These are phyloP conservation scores for Pterocles orientalis DNA, from an alignment of 2,113 vertebrate species.

Conservation along the genomic window DNA sequence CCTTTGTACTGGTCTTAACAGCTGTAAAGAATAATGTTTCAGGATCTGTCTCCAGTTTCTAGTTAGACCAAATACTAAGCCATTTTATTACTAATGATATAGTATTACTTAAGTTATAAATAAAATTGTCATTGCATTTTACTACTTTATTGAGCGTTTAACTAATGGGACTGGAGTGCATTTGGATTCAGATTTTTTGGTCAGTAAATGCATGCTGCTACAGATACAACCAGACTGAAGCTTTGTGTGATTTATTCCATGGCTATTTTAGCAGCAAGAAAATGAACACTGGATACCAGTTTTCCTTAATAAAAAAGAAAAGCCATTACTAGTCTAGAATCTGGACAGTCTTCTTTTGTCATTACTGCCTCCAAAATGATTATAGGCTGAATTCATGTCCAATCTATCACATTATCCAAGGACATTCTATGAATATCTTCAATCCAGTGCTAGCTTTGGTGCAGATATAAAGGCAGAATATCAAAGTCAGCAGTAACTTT, in stretches of 20 bases:
- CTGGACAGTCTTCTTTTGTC: constrained; percentile 47
- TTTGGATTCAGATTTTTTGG: not conserved
- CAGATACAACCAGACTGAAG: not conserved
- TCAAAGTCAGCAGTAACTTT: constrained; percentile 69
- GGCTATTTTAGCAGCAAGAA: not conserved
- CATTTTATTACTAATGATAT: not conserved
- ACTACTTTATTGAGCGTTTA: not conserved
- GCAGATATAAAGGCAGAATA: constrained; percentile 54
- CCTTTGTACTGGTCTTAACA: not conserved
- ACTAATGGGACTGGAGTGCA: not conserved
- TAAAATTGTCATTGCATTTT: not conserved
- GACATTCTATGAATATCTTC: constrained; percentile 65
- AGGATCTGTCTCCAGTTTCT: not conserved
- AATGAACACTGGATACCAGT: constrained; percentile 1
- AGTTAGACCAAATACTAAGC: not conserved
- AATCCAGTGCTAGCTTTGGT: constrained; percentile 48
- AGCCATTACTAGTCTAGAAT: not conserved
- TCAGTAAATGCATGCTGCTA: not conserved
- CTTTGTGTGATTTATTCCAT: not conserved
- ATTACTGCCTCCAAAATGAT: constrained; percentile 31
- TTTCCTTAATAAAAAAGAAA: not conserved
- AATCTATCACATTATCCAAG: constrained; percentile 66
- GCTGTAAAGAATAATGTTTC: not conserved
- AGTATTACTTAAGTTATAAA: not conserved
- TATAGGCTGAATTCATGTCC: constrained; percentile 44